A percentile compares a stretch with the other conserved stretches of the same genome.
Conservation (phyloP, 2,113 vertebrate genomes). For the Bungarus multicinctus region DNA sequence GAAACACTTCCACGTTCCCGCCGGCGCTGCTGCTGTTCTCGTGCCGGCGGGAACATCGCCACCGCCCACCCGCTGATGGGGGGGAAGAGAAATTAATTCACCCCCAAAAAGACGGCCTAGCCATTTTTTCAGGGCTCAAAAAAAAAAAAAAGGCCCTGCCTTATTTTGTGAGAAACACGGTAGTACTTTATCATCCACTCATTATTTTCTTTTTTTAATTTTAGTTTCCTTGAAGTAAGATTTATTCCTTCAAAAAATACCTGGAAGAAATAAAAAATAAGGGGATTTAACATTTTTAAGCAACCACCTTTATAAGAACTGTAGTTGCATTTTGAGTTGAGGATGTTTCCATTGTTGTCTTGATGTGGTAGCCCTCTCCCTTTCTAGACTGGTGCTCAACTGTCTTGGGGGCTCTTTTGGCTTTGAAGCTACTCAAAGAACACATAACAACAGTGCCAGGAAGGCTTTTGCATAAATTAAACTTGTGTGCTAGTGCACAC, state of each 20-base stretch:
- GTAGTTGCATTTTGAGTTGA: background rate
- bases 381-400: background rate
- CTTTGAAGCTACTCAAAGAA: background rate
- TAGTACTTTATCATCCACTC: background rate
- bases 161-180: no score
- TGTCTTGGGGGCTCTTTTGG: background rate
- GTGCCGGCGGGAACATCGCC: no score
- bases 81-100: no score
- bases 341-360: background rate
- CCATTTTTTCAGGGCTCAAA: no score
- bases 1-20: no score
- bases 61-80: no score
- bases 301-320: background rate
- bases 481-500: background rate
- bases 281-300: background rate
- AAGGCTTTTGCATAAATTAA: background rate
- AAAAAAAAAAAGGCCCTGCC: no score
- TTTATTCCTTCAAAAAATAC: background rate
- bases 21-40: no score
- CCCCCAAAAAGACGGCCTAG: no score
- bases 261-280: background rate
- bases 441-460: background rate
- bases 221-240: background rate
- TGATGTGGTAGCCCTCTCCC: background rate
- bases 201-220: background rate